Base-by-base conservation (phyloP, 2,888 invertebrate species). In the Aradus depressus region DNA sequence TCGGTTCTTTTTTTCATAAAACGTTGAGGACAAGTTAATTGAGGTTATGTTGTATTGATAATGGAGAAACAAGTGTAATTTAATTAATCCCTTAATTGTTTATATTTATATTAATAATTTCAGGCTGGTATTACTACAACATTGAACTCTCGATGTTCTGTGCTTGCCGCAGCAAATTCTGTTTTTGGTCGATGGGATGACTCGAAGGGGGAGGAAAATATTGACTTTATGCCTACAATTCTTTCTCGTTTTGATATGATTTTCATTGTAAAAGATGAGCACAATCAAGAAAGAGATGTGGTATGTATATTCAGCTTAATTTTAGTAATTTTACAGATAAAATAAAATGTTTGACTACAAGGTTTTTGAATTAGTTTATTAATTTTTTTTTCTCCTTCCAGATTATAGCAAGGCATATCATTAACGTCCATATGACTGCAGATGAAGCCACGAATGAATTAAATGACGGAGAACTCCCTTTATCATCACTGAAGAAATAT, bases 211-310 rank as follows among this genome's bases (percentile, higher is more conserved):
- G 93, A 90, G 60, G 92, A 93, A 62, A 98, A 98, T 68, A 97
- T 98, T 58, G 95, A 98, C 70, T 99, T 99, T 67, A 91, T 98
- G 91, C 98, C 98, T 3, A 98, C 98, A n/a, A 99, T 98, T 68
- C 75, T 98, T 52, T 97, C 98, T 0, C 81, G 98, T 70, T 99
- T 99, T 68, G 98, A 99, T 69, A 97, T 93, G 92, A 99, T 99
- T 62, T 99, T 96, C 68, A 92, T 99, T 63, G 90, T 98, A 0
- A 98, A 97, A 69, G 98, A 98, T 70, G 87, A 91, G 59, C 96
- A 97, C 64, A 83, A 93, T 64, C 82, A 88, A 66, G 68, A 72
- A 5, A 77, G 87, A 56, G 98, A 98, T 69, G 84, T 85, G 61
- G 88, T 88, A 67, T 75, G 77, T 74, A 51, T 39, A 44, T 28